Percentiles rank a stretch among this genome's conserved stretches.
These are phyloP conservation scores for Microtus richardsoni DNA, from an alignment of 2,113 vertebrate genomes.

Conservation along the genomic window DNA sequence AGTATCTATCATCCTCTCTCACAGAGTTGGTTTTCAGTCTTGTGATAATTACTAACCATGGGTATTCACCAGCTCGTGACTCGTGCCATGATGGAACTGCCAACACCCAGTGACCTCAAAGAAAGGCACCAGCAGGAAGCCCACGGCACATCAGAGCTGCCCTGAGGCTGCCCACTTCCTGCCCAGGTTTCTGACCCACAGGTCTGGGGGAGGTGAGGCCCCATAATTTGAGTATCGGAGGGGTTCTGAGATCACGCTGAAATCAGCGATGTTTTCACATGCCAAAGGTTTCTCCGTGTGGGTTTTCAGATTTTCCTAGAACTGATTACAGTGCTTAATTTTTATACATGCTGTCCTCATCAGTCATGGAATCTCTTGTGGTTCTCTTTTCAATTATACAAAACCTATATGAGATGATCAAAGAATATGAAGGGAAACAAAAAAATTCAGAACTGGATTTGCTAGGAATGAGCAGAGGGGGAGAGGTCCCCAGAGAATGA, in stretches of 20 bases:
- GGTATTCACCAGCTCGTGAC: not conserved
- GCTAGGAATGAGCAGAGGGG: not conserved
- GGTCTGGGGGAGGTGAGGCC: not conserved
- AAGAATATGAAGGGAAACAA: not conserved
- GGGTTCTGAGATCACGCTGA: not conserved
- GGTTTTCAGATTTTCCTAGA: not conserved
- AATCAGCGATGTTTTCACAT: accelerated
- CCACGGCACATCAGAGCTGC: not conserved
- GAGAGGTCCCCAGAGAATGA: not conserved
- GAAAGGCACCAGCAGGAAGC: not conserved
- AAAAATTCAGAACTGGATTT: not conserved
- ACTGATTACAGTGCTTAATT: not conserved
- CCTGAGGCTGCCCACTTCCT: not conserved
- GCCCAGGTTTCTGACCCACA: not conserved
- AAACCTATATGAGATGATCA: slow-evolving; percentile 25
- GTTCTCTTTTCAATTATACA: slow-evolving; percentile 24
- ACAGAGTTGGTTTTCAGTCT: too few species aligned
- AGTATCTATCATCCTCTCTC: not conserved
- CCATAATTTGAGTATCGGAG: accelerated
- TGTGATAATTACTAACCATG: not conserved
- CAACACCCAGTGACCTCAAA: not conserved
- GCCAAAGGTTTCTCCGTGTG: not conserved
- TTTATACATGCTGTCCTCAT: slow-evolving; percentile 16
- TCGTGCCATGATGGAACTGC: accelerated
- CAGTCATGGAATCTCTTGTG: slow-evolving; percentile 32